Base-by-base conservation (phyloP, 2,797 vertebrate species). In the Chelmon rostratus region DNA sequence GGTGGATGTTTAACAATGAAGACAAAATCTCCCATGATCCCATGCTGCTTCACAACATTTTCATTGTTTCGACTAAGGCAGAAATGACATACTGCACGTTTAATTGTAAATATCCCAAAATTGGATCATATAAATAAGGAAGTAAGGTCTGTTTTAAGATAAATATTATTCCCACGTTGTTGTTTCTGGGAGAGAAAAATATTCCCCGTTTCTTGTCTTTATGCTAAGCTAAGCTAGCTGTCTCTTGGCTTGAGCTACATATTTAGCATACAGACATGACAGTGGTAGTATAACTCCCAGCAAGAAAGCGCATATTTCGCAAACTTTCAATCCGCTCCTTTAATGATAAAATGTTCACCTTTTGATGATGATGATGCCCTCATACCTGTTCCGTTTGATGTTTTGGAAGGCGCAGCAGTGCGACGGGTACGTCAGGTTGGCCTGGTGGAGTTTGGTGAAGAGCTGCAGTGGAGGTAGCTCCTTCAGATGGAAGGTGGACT, bases 391-490 rank as follows among this genome's bases (percentile, higher is more conserved):
- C 57, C 76, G 93, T 59, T 52, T 83, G 86, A 95, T 93, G 94
- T 91, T 96, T 83, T 89, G 82, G 85, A 99, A 98, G 38, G 97
- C 96, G 68, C 98, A 99, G 92, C 98, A 99, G 88, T 99, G 98
- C 53, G 98, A 98, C 4, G 96, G 93, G 86, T 99, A 99, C 7
- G 98, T 99, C 89, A 99, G 96, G 71, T 94, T 94, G 86, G 97
- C 97, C 56, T 96, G 91, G 35, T 86, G 82, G 53, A 99, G 96
- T 33, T 95, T 89, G 61, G 92, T 83, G 87, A 98, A 97, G 62
- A 93, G 94, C 44, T 96, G 95, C 82, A 95, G 91, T 38, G 91
- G 94, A 61, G 98, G 98, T 61, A 99, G 95, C 63, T 95, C 95
- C 92, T 96, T 98, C 59, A 99, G 95, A 68, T 93, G 90, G 61